phyloP scores from a whole-genome alignment of 2,888 invertebrate species.

The Lasiommata megera region DNA sequence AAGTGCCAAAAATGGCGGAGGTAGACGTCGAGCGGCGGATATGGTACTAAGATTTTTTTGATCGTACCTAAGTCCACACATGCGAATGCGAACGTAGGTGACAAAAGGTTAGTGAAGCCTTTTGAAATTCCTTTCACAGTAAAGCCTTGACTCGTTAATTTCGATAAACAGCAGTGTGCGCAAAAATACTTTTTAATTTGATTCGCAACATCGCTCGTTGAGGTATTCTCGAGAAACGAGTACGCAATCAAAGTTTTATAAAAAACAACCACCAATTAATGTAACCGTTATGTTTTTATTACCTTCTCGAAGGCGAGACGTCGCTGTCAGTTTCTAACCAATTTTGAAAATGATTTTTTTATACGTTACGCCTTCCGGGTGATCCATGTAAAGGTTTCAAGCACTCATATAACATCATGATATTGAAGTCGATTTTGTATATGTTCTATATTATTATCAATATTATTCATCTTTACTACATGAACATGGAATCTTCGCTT shows the following conservation, averaged over 20 bases:
- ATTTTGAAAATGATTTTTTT: not conserved
- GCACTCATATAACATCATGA: too few species aligned
- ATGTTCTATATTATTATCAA: too few species aligned
- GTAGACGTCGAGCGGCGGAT: slow-evolving; percentile 20
- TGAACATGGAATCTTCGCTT: slow-evolving; percentile 3
- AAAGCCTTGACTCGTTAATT: slow-evolving; percentile 33
- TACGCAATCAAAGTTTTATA: slow-evolving; percentile 53
- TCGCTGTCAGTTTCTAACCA: not conserved
- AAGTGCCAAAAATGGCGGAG: slow-evolving; percentile 33
- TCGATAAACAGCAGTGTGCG: slow-evolving; percentile 24
- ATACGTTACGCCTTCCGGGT: too few species aligned
- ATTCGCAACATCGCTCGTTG: slow-evolving; percentile 46
- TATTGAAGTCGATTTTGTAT: too few species aligned
- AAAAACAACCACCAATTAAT: slow-evolving; percentile 21
- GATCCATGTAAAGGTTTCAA: too few species aligned
- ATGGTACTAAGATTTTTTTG: slow-evolving; percentile 21
- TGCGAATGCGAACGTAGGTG: slow-evolving; percentile 10
- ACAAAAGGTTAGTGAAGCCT: slow-evolving; percentile 27
- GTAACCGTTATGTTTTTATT: slow-evolving; percentile 10
- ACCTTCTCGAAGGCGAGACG: not conserved
- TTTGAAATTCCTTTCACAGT: slow-evolving; percentile 30
- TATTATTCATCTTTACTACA: not conserved
- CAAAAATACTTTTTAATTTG: slow-evolving; percentile 35
- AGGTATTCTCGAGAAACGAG: slow-evolving; percentile 63
- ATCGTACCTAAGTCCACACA: slow-evolving; percentile 15